Evolutionary conservation across 2,888 invertebrate genomes (phyloP), one percentile per base, ranked within the genome.

Genomic region (Athalia rosae): DNA sequence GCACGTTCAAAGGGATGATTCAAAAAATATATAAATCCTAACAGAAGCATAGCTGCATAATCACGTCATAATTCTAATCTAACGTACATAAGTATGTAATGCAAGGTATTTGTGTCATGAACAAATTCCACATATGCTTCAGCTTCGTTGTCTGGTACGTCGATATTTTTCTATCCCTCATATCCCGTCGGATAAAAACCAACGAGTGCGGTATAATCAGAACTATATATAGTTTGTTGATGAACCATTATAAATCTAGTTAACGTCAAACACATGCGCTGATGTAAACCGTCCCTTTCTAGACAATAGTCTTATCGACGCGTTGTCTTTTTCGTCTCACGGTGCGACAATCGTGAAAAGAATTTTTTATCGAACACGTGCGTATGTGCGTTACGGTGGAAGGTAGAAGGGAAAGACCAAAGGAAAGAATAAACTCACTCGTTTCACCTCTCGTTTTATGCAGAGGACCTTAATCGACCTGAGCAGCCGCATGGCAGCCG

Each of bases 401-500:
- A 5, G 43, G 28, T 62, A 1, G 4, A 47, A 5, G 11, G 13
- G 45, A 58, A 58, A 56, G 5, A 45, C 45, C 13, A 56, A 45
- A 45, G 4, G 11, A 15, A 71, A 45, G 43, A 43, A n/a, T 15
- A 45, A 7, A 77, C 77, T 77, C 53, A 77, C 77, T 73, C 61
- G 41, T 41, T 77, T 56, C 11, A 77, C 71, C 43, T 71, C 61
- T 43, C 73, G 73, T 63, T 56, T 50, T 48, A 77, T 73, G 63
- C 73, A 73, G 9, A 77, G 28, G 43, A 77, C 56, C 41, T 73
- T 73, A n/a, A 71, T 4, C 41, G 77, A 73, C 50, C 77, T 77
- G n/a, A 28, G 5, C 41, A 77, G 45, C 15, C 71, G 77, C 77
- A 77, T 77, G 62, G 48, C 63, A 53, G 58, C n/a, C 28, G 6